phyloP scores from a whole-genome alignment of 2,888 invertebrate genomes.

The Cetonia aurata region DNA sequence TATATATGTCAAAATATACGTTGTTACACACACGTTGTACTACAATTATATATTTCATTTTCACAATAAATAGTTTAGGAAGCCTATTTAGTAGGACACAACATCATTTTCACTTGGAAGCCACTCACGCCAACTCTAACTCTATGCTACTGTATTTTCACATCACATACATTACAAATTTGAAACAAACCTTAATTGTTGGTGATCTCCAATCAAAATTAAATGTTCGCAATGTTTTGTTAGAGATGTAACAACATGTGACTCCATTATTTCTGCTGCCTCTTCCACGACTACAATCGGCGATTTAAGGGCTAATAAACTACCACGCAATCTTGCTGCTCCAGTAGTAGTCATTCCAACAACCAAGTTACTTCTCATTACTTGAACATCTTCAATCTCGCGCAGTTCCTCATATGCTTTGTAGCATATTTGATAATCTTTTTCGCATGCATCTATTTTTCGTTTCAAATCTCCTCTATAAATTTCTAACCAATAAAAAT shows the following conservation, averaged over 20 bases:
- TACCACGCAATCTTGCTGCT: constrained; percentile 76
- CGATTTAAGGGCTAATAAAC: constrained; percentile 73
- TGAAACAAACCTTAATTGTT: constrained; percentile 71
- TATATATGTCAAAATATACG: too few relatives aligned
- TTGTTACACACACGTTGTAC: too few relatives aligned
- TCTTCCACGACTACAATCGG: constrained; percentile 87
- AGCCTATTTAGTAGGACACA: too few relatives aligned
- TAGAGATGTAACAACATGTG: constrained; percentile 84
- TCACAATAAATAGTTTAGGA: too few relatives aligned
- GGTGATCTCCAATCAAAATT: constrained; percentile 89
- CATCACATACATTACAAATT: not conserved
- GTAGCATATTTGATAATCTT: constrained; percentile 52
- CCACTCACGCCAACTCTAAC: too few relatives aligned
- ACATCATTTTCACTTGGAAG: too few relatives aligned
- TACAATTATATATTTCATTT: too few relatives aligned
- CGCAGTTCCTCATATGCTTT: constrained; percentile 53
- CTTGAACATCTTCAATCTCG: constrained; percentile 71
- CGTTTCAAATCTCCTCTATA: constrained; percentile 49
- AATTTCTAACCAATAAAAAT: constrained; percentile 58
- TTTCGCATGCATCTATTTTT: constrained; percentile 51
- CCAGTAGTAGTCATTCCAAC: constrained; percentile 84
- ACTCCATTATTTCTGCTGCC: constrained; percentile 89
- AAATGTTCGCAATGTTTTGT: constrained; percentile 82
- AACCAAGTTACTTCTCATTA: constrained; percentile 70
- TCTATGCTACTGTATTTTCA: too few relatives aligned